These are phyloP conservation scores for Galeopterus variegatus DNA, from an alignment of 2,113 vertebrate species.

Conservation along the genomic window DNA sequence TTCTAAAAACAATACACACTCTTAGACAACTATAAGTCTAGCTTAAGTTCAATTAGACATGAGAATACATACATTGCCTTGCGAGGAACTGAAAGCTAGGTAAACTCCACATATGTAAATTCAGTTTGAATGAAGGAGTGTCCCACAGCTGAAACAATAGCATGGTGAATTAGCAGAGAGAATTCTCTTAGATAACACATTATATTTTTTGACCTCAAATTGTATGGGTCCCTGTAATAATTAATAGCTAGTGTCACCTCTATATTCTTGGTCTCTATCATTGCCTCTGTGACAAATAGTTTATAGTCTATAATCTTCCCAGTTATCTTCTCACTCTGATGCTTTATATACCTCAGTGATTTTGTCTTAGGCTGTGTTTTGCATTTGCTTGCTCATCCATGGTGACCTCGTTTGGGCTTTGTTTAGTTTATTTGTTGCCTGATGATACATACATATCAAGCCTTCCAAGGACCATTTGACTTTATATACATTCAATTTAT, in stretches of 20 bases:
- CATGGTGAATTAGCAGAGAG: not conserved
- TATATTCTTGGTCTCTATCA: constrained; percentile 60
- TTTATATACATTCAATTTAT: constrained; percentile 52
- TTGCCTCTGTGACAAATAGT: constrained; percentile 63
- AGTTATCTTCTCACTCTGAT: constrained; percentile 64
- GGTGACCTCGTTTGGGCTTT: constrained; percentile 83
- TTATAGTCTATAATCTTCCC: constrained; percentile 69
- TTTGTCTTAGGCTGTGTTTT: constrained; percentile 71
- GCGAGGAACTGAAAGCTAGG: not conserved
- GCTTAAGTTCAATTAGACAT: constrained; percentile 1
- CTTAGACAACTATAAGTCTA: not conserved
- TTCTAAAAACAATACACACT: constrained; percentile 26
- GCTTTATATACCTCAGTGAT: constrained; percentile 67
- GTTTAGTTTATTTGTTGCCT: constrained; percentile 73
- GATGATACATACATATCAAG: constrained; percentile 64
- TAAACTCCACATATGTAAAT: not conserved
- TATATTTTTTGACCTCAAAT: constrained; percentile 30
- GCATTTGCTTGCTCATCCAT: constrained; percentile 77
- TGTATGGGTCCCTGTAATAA: constrained; percentile 41
- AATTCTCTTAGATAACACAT: not conserved
- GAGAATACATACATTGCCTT: not conserved
- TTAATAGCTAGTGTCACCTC: constrained; percentile 30
- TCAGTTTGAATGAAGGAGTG: not conserved
- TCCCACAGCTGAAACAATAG: not conserved
- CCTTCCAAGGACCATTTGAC: constrained; percentile 62